These are phyloP conservation scores for Lepetodrilus schrolli DNA, from an alignment of 2,888 invertebrate genomes.

Conservation along the genomic window DNA sequence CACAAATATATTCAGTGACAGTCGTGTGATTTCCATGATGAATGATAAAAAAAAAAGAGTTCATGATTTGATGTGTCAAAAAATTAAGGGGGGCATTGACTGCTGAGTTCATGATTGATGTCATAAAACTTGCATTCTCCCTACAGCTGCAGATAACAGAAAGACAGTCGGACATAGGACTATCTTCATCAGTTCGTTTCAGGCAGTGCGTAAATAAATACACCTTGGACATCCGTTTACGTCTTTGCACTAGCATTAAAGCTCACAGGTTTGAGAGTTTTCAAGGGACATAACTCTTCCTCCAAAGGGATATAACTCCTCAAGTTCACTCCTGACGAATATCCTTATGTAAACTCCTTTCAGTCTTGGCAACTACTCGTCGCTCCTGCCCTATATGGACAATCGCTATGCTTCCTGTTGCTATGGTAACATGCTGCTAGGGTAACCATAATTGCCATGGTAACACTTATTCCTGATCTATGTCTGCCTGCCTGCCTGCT, in stretches of 20 bases:
- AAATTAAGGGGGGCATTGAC: too few relatives aligned
- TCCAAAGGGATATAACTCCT: constrained; percentile 1
- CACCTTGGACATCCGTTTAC: background rate
- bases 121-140: background rate
- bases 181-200: constrained; percentile 1
- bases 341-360: background rate
- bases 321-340: background rate
- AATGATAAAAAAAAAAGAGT: too few relatives aligned
- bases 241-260: constrained; percentile 11
- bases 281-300: background rate
- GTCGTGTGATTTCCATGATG: constrained; percentile 7
- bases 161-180: background rate
- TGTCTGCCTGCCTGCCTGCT: constrained; percentile 25
- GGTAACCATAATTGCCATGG: constrained; percentile 21
- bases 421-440: constrained; percentile 25
- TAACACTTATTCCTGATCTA: constrained; percentile 18
- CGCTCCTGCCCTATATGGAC: background rate
- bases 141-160: constrained; percentile 9
- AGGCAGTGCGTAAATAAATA: constrained; percentile 15
- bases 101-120: background rate
- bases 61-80: too few relatives aligned
- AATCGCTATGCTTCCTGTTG: background rate
- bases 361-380: background rate
- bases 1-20: constrained; percentile 1
- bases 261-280: too few relatives aligned